These are phyloP conservation scores for Azorinus chamasolen DNA, from an alignment of 2,888 invertebrate species.

Conservation along the genomic window DNA sequence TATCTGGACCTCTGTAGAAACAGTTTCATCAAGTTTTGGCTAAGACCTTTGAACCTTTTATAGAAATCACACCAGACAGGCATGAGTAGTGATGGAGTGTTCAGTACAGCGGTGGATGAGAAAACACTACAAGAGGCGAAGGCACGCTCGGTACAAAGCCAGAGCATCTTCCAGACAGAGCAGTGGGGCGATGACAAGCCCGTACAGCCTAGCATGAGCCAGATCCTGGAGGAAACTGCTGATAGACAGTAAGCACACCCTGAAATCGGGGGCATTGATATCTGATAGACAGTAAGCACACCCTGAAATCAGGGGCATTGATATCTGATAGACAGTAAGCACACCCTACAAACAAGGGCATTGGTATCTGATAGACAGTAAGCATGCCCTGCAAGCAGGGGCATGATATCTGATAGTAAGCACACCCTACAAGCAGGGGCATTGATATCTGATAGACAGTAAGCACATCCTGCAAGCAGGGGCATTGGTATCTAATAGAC, in stretches of 20 bases:
- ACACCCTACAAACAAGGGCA: too few species aligned
- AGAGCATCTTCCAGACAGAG: conserved; percentile 71
- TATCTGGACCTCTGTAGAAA: too few species aligned
- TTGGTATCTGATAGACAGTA: conserved; percentile 80
- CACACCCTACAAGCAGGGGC: too few species aligned
- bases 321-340: conserved; percentile 80
- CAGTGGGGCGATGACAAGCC: conserved; percentile 74
- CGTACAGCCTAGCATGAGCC: conserved; percentile 67
- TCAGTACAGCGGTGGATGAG: conserved; percentile 82
- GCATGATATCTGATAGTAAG: too few species aligned
- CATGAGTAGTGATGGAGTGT: conserved; percentile 57
- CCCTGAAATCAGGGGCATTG: too few species aligned
- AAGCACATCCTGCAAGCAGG: too few species aligned
- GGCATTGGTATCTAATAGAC: too few species aligned
- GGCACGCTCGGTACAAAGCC: conserved; percentile 55
- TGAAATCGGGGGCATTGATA: too few species aligned
- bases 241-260: conserved; percentile 78
- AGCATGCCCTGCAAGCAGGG: too few species aligned
- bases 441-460: too few species aligned
- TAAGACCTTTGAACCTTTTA: too few species aligned
- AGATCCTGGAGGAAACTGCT: conserved; percentile 73
- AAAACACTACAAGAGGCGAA: conserved; percentile 78
- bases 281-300: conserved; percentile 79
- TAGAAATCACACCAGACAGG: conserved; percentile 30
- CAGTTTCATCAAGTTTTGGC: too few species aligned